phyloP scores from a whole-genome alignment of 30 jellyfish, hydroid and myxozoan species.

The Clytia hemisphaerica region DNA sequence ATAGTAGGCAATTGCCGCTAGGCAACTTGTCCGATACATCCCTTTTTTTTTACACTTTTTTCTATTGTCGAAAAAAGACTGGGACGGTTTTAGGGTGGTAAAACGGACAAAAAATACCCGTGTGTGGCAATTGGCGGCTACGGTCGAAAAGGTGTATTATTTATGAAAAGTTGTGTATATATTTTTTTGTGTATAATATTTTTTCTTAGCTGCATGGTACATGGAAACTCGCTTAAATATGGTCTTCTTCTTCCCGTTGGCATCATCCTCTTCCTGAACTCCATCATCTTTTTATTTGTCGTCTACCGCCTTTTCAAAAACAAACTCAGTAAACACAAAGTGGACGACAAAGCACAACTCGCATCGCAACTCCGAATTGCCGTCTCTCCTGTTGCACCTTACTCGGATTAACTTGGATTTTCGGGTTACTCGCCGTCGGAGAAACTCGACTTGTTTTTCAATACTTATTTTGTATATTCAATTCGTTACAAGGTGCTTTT shows the following conservation, averaged over 20 bases:
- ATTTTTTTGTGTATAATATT: too few relatives aligned
- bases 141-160: too few relatives aligned
- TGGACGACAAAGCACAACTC: neutral
- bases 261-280: neutral
- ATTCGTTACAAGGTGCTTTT: slow-evolving; percentile 12
- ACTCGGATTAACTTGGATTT: slow-evolving; percentile 18
- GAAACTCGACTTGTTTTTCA: slow-evolving; percentile 9
- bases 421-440: neutral
- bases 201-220: neutral
- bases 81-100: too few relatives aligned
- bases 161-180: too few relatives aligned
- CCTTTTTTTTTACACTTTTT: too few relatives aligned
- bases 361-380: slow-evolving; percentile 11
- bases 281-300: neutral
- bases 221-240: neutral
- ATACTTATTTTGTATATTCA: slow-evolving; percentile 3
- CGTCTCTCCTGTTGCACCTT: slow-evolving; percentile 10
- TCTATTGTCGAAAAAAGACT: too few relatives aligned
- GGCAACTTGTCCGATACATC: too few relatives aligned
- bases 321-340: neutral
- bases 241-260: slow-evolving; percentile 4
- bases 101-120: too few relatives aligned
- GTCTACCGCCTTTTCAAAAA: neutral
- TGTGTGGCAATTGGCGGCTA: too few relatives aligned
- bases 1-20: too few relatives aligned